A percentile compares a stretch with the other conserved stretches of the same genome.
These are phyloP conservation scores for Andrena fulva DNA, from an alignment of 2,888 invertebrate species.

Conservation along the genomic window DNA sequence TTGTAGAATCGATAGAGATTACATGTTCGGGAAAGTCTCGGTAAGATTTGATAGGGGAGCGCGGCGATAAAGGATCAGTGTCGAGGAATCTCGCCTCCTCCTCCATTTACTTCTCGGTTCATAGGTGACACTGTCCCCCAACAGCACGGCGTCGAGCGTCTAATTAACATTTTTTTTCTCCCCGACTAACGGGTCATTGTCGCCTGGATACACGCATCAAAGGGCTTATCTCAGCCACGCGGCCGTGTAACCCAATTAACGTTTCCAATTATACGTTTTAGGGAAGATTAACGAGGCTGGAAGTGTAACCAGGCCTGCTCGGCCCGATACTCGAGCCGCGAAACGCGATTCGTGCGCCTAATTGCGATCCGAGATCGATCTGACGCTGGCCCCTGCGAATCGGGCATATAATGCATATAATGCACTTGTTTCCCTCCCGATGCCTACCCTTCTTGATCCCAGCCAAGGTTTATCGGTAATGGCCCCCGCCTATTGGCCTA, in stretches of 20 bases:
- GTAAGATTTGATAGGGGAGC: background rate
- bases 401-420: conserved; percentile 37
- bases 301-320: conserved; percentile 27
- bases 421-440: conserved; percentile 50
- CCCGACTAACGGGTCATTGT: conserved; percentile 30
- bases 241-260: conserved; percentile 39
- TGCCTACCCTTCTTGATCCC: conserved; percentile 1
- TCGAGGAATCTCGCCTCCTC: conserved; percentile 8
- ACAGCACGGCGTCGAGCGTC: background rate
- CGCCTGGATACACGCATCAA: conserved; percentile 33
- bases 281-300: conserved; percentile 46
- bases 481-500: conserved; percentile 50
- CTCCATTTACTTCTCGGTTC: background rate
- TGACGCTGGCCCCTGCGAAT: conserved; percentile 19
- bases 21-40: too few species aligned
- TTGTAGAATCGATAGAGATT: too few species aligned
- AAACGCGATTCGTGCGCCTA: conserved; percentile 38
- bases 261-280: conserved; percentile 57
- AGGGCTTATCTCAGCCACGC: conserved; percentile 31
- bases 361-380: conserved; percentile 49
- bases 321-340: conserved; percentile 21
- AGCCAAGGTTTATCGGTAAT: conserved; percentile 44
- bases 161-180: conserved; percentile 47
- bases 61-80: background rate
- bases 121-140: conserved; percentile 15